phyloP scores from a whole-genome alignment of 2,113 vertebrate genomes.

The Hippocampus guttulatus region DNA sequence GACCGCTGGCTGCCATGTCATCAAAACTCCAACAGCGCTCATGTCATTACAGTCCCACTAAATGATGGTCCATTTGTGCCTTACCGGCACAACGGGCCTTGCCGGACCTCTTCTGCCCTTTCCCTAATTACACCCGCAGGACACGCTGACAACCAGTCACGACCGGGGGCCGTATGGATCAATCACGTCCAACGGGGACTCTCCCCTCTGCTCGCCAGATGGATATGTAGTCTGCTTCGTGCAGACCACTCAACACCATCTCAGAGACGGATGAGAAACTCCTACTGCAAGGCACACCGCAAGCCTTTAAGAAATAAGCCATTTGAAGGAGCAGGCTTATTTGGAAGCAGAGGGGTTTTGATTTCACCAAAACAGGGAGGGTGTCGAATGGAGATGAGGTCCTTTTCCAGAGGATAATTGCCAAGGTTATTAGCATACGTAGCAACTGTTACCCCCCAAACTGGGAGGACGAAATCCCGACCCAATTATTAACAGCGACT shows the following conservation, averaged over 20 bases:
- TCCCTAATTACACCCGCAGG: slow-evolving; percentile 69
- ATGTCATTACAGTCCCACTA: slow-evolving; percentile 49
- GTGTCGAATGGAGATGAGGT: slow-evolving; percentile 56
- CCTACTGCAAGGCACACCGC: slow-evolving; percentile 20
- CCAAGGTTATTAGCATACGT: slow-evolving; percentile 70
- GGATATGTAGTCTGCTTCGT: slow-evolving; percentile 31
- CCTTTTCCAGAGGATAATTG: slow-evolving; percentile 68
- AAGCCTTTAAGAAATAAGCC: slow-evolving; percentile 16
- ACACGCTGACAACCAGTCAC: slow-evolving; percentile 35
- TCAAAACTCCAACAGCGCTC: slow-evolving; percentile 36
- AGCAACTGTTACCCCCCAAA: slow-evolving; percentile 55
- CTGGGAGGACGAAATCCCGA: slow-evolving; percentile 65
- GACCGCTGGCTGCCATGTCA: slow-evolving; percentile 43
- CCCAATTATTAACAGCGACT: slow-evolving; percentile 70
- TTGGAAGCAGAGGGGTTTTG: slow-evolving; percentile 19
- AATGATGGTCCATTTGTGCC: slow-evolving; percentile 65
- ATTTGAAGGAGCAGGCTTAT: slow-evolving; percentile 15
- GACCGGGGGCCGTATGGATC: slow-evolving; percentile 22
- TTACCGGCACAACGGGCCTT: slow-evolving; percentile 49
- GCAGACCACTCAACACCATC: slow-evolving; percentile 18
- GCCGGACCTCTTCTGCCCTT: slow-evolving; percentile 49
- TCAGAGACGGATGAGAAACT: slow-evolving; percentile 21
- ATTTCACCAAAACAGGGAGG: slow-evolving; percentile 7
- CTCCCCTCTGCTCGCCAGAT: slow-evolving; percentile 37
- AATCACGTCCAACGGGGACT: slow-evolving; percentile 21